A percentile compares a stretch with the other conserved stretches of the same genome.
Conservation (phyloP, 2,888 invertebrate genomes). For the Hydrotaea diabolus region DNA sequence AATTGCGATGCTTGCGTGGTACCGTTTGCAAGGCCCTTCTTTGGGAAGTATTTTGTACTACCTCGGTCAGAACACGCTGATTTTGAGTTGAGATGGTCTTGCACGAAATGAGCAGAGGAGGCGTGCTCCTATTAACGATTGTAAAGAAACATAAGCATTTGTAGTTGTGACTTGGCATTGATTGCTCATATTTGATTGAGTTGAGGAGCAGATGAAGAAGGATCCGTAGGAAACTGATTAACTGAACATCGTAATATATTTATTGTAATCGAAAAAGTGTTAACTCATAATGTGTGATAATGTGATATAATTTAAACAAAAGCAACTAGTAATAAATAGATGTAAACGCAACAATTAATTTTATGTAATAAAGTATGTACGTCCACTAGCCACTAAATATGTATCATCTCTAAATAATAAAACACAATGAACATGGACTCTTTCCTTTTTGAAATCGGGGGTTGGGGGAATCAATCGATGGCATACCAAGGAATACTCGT, state of each 20-base stretch:
- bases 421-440: not conserved
- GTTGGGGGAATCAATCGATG: too few species aligned
- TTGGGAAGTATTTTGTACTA: too few species aligned
- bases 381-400: conserved; percentile 28
- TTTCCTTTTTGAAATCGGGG: too few species aligned
- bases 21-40: too few species aligned
- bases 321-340: conserved; percentile 14
- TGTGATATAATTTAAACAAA: conserved; percentile 66
- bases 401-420: conserved; percentile 9
- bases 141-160: not conserved
- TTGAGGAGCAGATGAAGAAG: too few species aligned
- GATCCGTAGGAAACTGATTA: not conserved
- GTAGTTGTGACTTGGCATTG: not conserved
- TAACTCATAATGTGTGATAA: conserved; percentile 60
- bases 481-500: too few species aligned
- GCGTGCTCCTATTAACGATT: not conserved
- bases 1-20: too few species aligned
- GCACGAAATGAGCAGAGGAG: too few species aligned
- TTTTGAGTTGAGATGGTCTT: too few species aligned
- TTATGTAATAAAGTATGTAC: conserved; percentile 9
- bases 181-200: not conserved
- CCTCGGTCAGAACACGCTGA: too few species aligned
- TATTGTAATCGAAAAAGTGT: conserved; percentile 50
- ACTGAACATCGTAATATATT: not conserved
- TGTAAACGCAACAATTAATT: conserved; percentile 1